These are phyloP conservation scores for Galaxea fascicularis DNA, from an alignment of 92 coral and sea anemone species.

Conservation along the genomic window DNA sequence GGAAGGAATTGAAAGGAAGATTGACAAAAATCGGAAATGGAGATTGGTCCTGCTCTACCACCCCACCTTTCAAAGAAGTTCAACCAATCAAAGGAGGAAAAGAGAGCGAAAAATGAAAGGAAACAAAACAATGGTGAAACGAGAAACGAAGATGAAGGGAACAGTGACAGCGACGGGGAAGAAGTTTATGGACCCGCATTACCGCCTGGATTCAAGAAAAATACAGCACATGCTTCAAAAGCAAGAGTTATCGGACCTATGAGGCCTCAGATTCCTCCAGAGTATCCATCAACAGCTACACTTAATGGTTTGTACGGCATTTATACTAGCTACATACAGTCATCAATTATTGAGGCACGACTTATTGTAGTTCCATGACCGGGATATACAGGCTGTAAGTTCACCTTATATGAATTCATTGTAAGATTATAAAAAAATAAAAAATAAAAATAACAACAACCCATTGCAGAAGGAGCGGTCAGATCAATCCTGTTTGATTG, in stretches of 20 bases:
- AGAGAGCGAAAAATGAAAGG: not conserved
- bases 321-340: too few species aligned
- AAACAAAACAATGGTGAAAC: not conserved
- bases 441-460: too few species aligned
- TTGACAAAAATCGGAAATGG: constrained; percentile 57
- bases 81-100: not conserved
- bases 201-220: constrained; percentile 80
- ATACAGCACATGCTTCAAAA: not conserved
- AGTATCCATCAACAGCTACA: not conserved
- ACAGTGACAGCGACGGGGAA: constrained; percentile 67
- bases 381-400: too few species aligned
- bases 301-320: constrained; percentile 1
- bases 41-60: constrained; percentile 89
- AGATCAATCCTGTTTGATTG: too few species aligned
- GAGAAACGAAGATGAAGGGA: not conserved
- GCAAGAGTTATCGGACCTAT: constrained; percentile 47
- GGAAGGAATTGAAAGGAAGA: too few species aligned
- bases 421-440: too few species aligned
- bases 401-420: too few species aligned
- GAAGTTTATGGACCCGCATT: constrained; percentile 89
- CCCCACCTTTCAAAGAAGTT: constrained; percentile 64
- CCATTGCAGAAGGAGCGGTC: too few species aligned
- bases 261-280: constrained; percentile 43
- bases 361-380: too few species aligned
- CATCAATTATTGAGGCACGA: too few species aligned